Conservation (phyloP, 2,797 vertebrate species). For the Uromys caudimaculatus region DNA sequence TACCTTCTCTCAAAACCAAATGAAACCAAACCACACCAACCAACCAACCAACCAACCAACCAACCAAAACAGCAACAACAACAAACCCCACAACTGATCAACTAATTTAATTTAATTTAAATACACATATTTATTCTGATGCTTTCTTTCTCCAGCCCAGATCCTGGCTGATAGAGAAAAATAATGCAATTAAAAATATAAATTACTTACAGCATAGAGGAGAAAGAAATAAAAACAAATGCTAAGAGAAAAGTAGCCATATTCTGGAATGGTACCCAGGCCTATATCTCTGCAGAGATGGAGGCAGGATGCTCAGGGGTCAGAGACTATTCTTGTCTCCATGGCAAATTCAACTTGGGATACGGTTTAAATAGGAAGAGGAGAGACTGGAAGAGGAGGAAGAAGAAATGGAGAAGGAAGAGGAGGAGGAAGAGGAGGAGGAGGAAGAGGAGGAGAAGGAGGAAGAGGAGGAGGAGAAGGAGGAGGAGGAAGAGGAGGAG, state of each 20-base stretch:
- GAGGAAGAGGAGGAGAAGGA: too few relatives aligned
- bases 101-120: neutral
- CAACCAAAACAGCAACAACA: neutral
- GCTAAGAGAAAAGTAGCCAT: neutral
- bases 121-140: neutral
- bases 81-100: neutral
- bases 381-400: too few relatives aligned
- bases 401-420: neutral
- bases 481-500: neutral
- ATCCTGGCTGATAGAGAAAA: neutral
- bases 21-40: neutral
- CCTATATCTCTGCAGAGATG: neutral
- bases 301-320: too few relatives aligned
- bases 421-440: neutral
- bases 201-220: neutral
- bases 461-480: neutral
- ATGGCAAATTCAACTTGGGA: neutral
- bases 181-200: neutral
- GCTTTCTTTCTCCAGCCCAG: neutral
- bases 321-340: neutral
- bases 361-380: neutral
- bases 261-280: neutral
- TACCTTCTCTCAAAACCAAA: neutral
- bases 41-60: neutral
- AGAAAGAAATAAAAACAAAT: slow-evolving; percentile 6